phyloP scores from a whole-genome alignment of 2,888 invertebrate species.

The Papilio demoleus region DNA sequence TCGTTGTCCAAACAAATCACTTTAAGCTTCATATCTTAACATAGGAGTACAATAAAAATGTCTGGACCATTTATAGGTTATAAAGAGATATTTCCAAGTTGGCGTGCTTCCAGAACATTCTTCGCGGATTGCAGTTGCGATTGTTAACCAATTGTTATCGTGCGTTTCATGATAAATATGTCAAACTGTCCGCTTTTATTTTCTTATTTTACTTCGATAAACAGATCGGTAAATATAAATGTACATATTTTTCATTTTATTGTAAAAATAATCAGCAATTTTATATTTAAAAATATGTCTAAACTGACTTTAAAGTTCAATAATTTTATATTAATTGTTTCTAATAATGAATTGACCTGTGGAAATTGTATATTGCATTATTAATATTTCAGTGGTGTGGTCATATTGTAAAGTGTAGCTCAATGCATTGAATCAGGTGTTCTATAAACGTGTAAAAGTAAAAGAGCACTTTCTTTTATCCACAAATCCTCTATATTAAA shows the following conservation, averaged over 20 bases:
- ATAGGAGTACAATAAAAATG: slow-evolving; percentile 31
- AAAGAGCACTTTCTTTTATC: slow-evolving; percentile 35
- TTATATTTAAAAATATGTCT: not conserved
- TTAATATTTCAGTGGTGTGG: too few species aligned
- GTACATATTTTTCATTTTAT: not conserved
- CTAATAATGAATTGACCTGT: too few species aligned
- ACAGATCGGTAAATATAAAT: too few species aligned
- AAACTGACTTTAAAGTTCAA: too few species aligned
- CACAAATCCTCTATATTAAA: slow-evolving; percentile 39
- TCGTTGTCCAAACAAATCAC: slow-evolving; percentile 17
- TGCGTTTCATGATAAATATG: slow-evolving; percentile 39
- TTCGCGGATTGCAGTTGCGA: slow-evolving; percentile 51
- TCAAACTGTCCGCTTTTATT: slow-evolving; percentile 7
- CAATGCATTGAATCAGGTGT: too few species aligned
- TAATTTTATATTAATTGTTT: too few species aligned
- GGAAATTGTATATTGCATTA: too few species aligned
- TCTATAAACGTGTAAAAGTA: slow-evolving; percentile 34
- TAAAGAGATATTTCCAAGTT: slow-evolving; percentile 43
- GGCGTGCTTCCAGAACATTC: slow-evolving; percentile 54
- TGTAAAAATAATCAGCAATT: not conserved
- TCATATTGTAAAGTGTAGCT: too few species aligned
- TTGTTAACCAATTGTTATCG: slow-evolving; percentile 51
- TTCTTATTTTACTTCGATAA: slow-evolving; percentile 25
- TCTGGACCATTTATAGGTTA: slow-evolving; percentile 45
- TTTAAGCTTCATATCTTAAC: slow-evolving; percentile 20